phyloP scores from a whole-genome alignment of 2,113 vertebrate genomes.

The Syngnathus floridae region DNA sequence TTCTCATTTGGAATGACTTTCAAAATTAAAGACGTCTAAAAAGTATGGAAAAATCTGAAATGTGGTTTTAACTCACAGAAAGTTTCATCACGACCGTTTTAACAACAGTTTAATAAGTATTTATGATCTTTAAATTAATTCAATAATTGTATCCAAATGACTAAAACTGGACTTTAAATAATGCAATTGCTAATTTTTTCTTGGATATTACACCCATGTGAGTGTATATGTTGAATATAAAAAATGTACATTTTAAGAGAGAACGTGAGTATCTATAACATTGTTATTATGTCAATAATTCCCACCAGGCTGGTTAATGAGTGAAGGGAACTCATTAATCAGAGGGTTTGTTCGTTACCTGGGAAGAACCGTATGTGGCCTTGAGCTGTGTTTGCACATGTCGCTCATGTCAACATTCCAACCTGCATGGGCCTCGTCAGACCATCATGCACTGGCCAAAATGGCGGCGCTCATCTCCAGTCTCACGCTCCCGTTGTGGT shows the following conservation, averaged over 20 bases:
- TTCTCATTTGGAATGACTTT: too few species aligned
- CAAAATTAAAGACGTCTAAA: not conserved
- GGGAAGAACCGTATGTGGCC: slow-evolving; percentile 29
- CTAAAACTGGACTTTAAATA: too few species aligned
- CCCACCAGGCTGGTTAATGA: slow-evolving; percentile 28
- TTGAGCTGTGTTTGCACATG: slow-evolving; percentile 56
- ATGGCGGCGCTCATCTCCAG: not conserved
- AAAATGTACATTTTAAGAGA: too few species aligned
- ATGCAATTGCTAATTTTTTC: too few species aligned
- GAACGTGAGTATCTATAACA: not conserved
- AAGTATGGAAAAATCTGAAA: not conserved
- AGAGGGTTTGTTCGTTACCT: slow-evolving; percentile 9
- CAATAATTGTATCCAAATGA: too few species aligned
- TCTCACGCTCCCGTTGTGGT: not conserved
- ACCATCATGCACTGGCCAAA: not conserved
- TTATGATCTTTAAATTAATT: too few species aligned
- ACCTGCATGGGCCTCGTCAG: not conserved
- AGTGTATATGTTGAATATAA: too few species aligned
- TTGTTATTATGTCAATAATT: not conserved
- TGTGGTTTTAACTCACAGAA: not conserved
- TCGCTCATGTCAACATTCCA: slow-evolving; percentile 15
- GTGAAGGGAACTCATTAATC: slow-evolving; percentile 17
- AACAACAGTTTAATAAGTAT: too few species aligned
- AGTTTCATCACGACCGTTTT: not conserved
- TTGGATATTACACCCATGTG: too few species aligned